phyloP scores from a whole-genome alignment of 1,140 invertebrate genomes.

The roundworm (Caenorhabditis elegans) region WBcel235 BX284604.4:10015001-10015500 shows the following conservation, averaged over 20 bases:
- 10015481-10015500: too few relatives aligned
- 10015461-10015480: too few relatives aligned
- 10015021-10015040: not conserved
- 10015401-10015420: not conserved
- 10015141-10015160: not conserved
- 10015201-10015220: not conserved
- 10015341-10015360: not conserved
- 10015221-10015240: not conserved
- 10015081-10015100: slow-evolving; percentile 15
- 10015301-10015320: not conserved
- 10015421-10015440: not conserved
- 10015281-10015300: slow-evolving; percentile 8
- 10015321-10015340: slow-evolving; percentile 6
- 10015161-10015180: not conserved
- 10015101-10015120: slow-evolving; percentile 3
- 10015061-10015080: slow-evolving; percentile 1
- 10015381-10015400: slow-evolving; percentile 14
- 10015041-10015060: slow-evolving; percentile 21
- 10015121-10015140: slow-evolving; percentile 22
- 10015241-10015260: not conserved
- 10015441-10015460: too few relatives aligned
- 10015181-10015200: not conserved
- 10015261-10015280: not conserved
- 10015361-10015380: not conserved
- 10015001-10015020: not conserved